Evolutionary conservation across 2,888 invertebrate species (phyloP).

Genomic region (Geophilus truncorum): DNA sequence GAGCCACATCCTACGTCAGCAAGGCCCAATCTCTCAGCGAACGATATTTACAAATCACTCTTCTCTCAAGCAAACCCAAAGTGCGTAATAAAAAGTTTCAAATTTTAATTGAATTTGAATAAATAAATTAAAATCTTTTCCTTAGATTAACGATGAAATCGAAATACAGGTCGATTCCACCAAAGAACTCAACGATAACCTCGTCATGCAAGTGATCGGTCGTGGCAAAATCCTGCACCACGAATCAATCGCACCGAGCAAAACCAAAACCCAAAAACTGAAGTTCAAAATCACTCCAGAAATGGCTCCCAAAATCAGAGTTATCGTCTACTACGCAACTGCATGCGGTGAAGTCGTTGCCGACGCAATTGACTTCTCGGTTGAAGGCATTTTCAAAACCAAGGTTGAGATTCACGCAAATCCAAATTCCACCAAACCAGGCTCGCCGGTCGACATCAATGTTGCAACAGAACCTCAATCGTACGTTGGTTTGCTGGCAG

Average conservation of each 20-base stretch:
- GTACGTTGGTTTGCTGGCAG: conserved; percentile 50
- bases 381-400: conserved; percentile 48
- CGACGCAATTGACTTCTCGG: conserved; percentile 52
- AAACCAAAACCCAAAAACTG: conserved; percentile 41
- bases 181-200: conserved; percentile 35
- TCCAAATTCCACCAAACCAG: conserved; percentile 45
- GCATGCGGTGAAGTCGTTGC: conserved; percentile 50
- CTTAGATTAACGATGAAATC: conserved; percentile 38
- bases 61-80: conserved; percentile 38
- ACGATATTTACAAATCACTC: conserved; percentile 38
- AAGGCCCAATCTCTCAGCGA: conserved; percentile 40
- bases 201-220: conserved; percentile 41
- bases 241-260: conserved; percentile 42
- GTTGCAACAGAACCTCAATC: conserved; percentile 51
- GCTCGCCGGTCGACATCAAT: conserved; percentile 45
- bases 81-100: no score
- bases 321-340: conserved; percentile 49
- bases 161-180: conserved; percentile 38
- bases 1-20: conserved; percentile 34
- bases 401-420: conserved; percentile 43
- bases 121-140: no score
- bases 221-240: conserved; percentile 46
- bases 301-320: conserved; percentile 48
- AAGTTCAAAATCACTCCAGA: conserved; percentile 45
- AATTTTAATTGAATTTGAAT: no score